Evolutionary conservation across 2,797 vertebrate species (phyloP).

Genomic region (Gobionotothen gibberifrons): DNA sequence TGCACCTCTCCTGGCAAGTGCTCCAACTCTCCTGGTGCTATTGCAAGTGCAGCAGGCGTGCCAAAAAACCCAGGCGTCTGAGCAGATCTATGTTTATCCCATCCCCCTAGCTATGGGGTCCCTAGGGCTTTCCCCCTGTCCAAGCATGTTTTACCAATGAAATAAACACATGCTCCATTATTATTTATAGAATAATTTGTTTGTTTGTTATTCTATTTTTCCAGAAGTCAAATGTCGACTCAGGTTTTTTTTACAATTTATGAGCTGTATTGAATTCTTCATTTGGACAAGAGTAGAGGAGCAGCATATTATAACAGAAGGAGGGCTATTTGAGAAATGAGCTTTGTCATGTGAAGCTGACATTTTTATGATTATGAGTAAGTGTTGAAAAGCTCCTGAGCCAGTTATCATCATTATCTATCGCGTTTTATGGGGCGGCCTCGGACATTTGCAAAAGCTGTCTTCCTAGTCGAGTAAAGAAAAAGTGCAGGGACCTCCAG

Average conservation of each 20-base stretch:
- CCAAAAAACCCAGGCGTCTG: constrained; percentile 71
- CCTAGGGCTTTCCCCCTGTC: constrained; percentile 68
- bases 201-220: constrained; percentile 80
- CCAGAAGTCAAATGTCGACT: constrained; percentile 66
- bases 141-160: constrained; percentile 69
- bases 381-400: constrained; percentile 78
- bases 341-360: constrained; percentile 76
- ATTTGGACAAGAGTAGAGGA: constrained; percentile 48
- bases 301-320: constrained; percentile 45
- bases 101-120: constrained; percentile 74
- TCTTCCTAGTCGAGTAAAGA: constrained; percentile 35
- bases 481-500: constrained; percentile 56
- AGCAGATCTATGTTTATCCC: constrained; percentile 74
- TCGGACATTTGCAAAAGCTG: constrained; percentile 59
- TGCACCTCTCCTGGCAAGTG: constrained; percentile 76
- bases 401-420: constrained; percentile 78
- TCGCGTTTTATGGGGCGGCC: constrained; percentile 60
- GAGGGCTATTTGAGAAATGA: constrained; percentile 68
- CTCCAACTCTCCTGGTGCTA: constrained; percentile 70
- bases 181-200: constrained; percentile 85
- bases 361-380: constrained; percentile 80
- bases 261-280: constrained; percentile 66
- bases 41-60: constrained; percentile 51
- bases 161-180: constrained; percentile 79
- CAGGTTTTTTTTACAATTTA: constrained; percentile 65